Conservation (phyloP, 2,797 vertebrate species). For the Pempheris klunzingeri region DNA sequence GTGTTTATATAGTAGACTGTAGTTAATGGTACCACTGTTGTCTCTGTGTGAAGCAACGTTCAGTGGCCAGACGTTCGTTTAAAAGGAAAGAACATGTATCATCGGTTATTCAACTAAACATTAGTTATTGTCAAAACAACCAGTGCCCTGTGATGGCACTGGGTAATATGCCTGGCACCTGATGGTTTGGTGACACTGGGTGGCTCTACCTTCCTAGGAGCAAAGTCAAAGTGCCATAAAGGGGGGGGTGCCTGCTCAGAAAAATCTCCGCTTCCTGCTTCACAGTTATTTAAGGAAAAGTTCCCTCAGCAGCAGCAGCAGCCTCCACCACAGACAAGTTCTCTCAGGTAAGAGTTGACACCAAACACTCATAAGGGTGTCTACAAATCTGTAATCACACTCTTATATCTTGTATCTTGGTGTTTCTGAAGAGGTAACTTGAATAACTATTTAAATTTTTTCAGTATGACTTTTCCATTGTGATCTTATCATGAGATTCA, state of each 20-base stretch:
- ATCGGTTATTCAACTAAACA: too few relatives aligned
- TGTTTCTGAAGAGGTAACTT: background rate
- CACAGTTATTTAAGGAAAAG: slow-evolving; percentile 13
- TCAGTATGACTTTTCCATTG: background rate
- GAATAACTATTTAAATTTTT: background rate
- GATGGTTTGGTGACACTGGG: slow-evolving; percentile 31
- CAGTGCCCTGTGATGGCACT: rapidly evolving
- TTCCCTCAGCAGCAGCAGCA: slow-evolving; percentile 25
- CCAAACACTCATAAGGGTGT: background rate
- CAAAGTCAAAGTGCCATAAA: slow-evolving; percentile 89
- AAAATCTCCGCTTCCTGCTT: slow-evolving; percentile 66
- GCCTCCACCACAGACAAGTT: slow-evolving; percentile 11
- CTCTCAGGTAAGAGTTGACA: slow-evolving; percentile 61
- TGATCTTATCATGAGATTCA: background rate
- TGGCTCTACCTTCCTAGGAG: slow-evolving; percentile 64
- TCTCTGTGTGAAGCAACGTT: background rate
- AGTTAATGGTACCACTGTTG: background rate
- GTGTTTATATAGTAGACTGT: background rate
- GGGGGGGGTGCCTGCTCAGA: slow-evolving; percentile 39
- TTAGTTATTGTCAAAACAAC: background rate
- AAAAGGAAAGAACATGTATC: background rate
- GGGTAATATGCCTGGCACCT: background rate
- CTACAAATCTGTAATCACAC: background rate
- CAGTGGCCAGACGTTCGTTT: background rate
- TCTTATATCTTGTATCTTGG: rapidly evolving